phyloP scores from a whole-genome alignment of 2,888 invertebrate species.

The Drosophila fulvimacula region DNA sequence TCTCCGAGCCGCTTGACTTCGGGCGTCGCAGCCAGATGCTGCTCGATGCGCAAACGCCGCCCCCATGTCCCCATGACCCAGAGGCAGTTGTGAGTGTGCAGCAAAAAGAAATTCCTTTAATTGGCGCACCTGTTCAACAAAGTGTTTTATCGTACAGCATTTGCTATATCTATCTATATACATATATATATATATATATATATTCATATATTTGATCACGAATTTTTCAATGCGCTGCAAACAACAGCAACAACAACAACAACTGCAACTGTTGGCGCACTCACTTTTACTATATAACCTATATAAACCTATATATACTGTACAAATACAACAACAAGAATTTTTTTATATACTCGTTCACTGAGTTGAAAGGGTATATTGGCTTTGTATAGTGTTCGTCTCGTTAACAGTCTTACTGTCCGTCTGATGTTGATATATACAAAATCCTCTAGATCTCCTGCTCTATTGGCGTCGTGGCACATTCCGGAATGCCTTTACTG shows the following conservation, averaged over 20 bases:
- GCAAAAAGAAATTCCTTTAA: conserved; percentile 42
- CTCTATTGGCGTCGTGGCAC: no score
- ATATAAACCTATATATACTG: conserved; percentile 25
- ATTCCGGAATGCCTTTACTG: neutral
- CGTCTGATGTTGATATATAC: neutral
- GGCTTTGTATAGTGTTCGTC: neutral
- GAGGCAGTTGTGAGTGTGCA: conserved; percentile 70
- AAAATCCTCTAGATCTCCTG: no score
- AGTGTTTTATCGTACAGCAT: conserved; percentile 29
- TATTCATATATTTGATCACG: conserved; percentile 47
- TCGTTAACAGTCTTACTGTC: neutral
- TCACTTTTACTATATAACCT: conserved; percentile 37
- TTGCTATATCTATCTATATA: conserved; percentile 12
- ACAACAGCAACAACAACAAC: conserved; percentile 54
- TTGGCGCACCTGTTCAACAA: conserved; percentile 68
- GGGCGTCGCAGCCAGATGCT: conserved; percentile 69
- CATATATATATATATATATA: conserved; percentile 18
- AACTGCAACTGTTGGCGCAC: conserved; percentile 60
- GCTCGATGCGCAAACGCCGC: conserved; percentile 57
- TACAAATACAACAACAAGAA: conserved; percentile 33
- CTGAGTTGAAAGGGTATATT: neutral
- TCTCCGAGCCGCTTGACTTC: conserved; percentile 79
- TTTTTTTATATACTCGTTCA: conserved; percentile 21
- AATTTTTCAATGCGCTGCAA: conserved; percentile 55
- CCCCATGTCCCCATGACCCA: conserved; percentile 21